These are phyloP conservation scores for Arctocebus calabarensis DNA, from an alignment of 2,797 vertebrate species.

Conservation along the genomic window DNA sequence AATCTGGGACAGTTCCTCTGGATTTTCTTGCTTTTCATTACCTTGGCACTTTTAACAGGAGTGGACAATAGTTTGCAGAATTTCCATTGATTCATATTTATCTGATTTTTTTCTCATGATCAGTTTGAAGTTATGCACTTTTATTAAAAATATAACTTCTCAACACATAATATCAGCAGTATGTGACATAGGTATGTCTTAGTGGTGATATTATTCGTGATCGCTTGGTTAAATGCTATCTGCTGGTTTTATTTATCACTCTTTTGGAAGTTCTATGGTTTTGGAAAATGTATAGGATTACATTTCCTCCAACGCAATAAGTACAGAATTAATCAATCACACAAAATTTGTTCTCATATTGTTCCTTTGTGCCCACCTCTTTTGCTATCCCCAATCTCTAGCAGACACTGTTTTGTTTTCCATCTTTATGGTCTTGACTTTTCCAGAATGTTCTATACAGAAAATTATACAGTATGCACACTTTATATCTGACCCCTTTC, in stretches of 20 bases:
- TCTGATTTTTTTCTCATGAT: not conserved
- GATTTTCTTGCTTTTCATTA: constrained; percentile 10
- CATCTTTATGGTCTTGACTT: not conserved
- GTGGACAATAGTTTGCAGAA: not conserved
- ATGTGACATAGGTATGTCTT: not conserved
- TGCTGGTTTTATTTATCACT: not conserved
- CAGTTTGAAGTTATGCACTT: not conserved
- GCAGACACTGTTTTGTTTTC: not conserved
- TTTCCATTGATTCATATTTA: not conserved
- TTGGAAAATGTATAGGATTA: not conserved
- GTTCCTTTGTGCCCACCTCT: not conserved
- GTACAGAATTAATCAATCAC: not conserved
- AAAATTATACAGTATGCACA: not conserved
- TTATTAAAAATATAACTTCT: not conserved
- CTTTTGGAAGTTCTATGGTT: not conserved
- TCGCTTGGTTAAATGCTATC: not conserved
- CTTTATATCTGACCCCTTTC: not conserved
- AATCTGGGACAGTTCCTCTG: not conserved
- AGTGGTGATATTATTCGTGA: not conserved
- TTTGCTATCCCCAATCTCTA: not conserved
- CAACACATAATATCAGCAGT: not conserved
- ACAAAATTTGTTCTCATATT: not conserved
- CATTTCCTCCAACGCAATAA: not conserved
- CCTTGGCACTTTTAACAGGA: not conserved
- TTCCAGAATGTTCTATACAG: not conserved